Percentiles rank a stretch among this genome's conserved stretches.
These are phyloP conservation scores for Rallus limicola DNA, from an alignment of 2,113 vertebrate species.

Conservation along the genomic window DNA sequence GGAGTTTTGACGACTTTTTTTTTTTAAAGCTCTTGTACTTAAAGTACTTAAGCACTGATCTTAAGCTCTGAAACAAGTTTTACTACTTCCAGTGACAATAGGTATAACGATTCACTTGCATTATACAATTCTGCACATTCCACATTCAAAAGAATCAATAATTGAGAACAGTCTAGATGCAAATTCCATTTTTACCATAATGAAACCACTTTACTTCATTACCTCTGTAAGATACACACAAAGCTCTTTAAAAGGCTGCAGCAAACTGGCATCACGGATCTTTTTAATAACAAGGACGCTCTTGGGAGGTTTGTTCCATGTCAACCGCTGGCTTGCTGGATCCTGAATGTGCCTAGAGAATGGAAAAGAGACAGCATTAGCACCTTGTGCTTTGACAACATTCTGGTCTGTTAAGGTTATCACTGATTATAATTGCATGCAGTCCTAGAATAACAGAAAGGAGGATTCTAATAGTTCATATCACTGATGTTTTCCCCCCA, in stretches of 20 bases:
- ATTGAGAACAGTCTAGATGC: accelerated
- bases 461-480: accelerated
- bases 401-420: neutral
- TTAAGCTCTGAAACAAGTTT: neutral
- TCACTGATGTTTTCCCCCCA: neutral
- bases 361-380: accelerated
- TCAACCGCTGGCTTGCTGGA: conserved; percentile 93
- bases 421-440: neutral
- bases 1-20: neutral
- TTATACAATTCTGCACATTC: neutral
- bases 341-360: conserved; percentile 95
- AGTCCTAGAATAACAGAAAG: neutral
- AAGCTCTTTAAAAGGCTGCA: conserved; percentile 94
- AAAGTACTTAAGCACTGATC: neutral
- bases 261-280: conserved; percentile 87
- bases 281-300: conserved; percentile 99
- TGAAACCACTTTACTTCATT: neutral
- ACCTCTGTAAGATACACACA: conserved; percentile 92
- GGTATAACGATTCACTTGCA: neutral
- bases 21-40: neutral
- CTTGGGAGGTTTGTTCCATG: conserved; percentile 96
- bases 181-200: neutral
- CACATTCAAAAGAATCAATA: neutral
- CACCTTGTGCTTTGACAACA: neutral
- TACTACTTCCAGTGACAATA: accelerated